These are phyloP conservation scores for Drosophila chauvacae DNA, from an alignment of 1,140 invertebrate species.

Conservation along the genomic window DNA sequence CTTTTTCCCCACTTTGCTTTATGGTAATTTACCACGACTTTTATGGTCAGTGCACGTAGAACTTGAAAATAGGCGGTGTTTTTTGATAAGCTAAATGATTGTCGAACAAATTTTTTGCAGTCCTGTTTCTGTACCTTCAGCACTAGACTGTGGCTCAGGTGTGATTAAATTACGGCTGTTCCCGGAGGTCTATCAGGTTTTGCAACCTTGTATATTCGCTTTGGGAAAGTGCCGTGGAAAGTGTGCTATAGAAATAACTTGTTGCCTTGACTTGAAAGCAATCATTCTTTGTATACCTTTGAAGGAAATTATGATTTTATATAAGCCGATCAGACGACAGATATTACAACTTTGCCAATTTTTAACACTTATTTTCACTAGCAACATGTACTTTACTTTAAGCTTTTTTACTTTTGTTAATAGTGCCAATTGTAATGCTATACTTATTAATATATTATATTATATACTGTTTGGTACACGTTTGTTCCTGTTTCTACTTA, in stretches of 20 bases:
- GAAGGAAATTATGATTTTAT: too few species aligned
- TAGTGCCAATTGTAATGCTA: background rate
- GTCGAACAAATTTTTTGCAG: background rate
- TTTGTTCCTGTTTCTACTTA: background rate
- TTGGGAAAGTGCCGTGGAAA: background rate
- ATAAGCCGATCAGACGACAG: too few species aligned
- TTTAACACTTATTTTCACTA: too few species aligned
- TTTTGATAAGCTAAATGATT: constrained; percentile 10
- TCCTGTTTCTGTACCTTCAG: background rate
- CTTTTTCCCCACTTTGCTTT: constrained; percentile 18
- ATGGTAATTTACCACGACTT: constrained; percentile 21
- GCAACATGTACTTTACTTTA: background rate
- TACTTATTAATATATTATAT: background rate
- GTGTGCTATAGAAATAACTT: background rate
- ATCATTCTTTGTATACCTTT: background rate
- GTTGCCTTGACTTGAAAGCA: background rate
- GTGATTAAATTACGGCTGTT: constrained; percentile 4
- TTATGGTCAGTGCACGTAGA: constrained; percentile 17
- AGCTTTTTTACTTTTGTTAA: background rate
- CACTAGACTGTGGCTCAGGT: constrained; percentile 7
- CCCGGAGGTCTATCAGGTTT: background rate
- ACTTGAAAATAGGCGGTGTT: constrained; percentile 12
- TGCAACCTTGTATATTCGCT: too few species aligned
- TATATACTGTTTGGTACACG: background rate
- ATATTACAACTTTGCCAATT: too few species aligned